Evolutionary conservation across 2,113 vertebrate species (phyloP), one percentile per base, ranked within the genome.

Genomic region (Echinops telfairi): DNA sequence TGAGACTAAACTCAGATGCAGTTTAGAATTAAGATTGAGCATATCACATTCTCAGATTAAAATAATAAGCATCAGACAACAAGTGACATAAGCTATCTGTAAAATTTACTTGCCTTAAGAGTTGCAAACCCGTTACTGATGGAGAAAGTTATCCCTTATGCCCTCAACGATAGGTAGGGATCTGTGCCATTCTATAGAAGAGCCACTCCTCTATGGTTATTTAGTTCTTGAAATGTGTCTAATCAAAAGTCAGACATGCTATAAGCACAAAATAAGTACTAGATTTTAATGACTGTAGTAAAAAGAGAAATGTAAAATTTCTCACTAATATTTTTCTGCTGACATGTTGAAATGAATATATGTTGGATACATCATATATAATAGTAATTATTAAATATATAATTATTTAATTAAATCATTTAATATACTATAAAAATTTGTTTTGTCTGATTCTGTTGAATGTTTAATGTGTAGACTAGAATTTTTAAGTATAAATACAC

Each of bases 401-500:
- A 47, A 47, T n/a, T n/a, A n/a, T n/a, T 10, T 81, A 40, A 38
- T 70, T 29, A 25, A 25, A 33, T 68, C 68, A 60, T 58, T 73
- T 71, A 6, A 79, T 47, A 23, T 19, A 79, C 62, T 88, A 80
- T 78, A 77, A 40, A 85, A 58, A 81, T 78, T 79, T 78, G 86
- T 19, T 43, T 75, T 43, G 80, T 17, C 4, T 93, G 0, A 38
- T 25, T 64, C 22, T 78, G 40, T 76, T 6, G 17, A 36, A 53
- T 60, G 70, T 93, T 90, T 94, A 84, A 89, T 38, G 22, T 92
- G 60, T 1, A 62, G 91, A 73, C 36, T 89, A 43, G 12, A 20
- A 60, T 89, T 93, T 40, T 16, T 17, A 71, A 71, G 4, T 71
- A 71, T 71, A 36, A 77, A 90, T 88, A 38, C 17, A 8, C 5